Evolutionary conservation across 1,140 invertebrate species (phyloP).

Genomic region (Rhyzopertha dominica): DNA sequence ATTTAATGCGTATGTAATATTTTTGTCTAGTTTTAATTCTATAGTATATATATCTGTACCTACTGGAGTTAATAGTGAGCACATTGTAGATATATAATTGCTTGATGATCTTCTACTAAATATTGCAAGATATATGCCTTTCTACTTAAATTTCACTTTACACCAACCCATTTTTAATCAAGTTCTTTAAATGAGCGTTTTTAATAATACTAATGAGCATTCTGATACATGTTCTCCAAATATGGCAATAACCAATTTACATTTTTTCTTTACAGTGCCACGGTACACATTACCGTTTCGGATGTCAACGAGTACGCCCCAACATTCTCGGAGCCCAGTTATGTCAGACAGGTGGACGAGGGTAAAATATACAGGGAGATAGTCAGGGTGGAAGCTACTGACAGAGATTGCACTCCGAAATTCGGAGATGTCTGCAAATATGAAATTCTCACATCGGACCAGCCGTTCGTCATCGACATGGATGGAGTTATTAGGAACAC

Average conservation of each 20-base stretch:
- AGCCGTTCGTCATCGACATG: constrained; percentile 89
- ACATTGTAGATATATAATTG: too few relatives aligned
- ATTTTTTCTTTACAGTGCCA: constrained; percentile 65
- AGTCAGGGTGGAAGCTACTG: constrained; percentile 81
- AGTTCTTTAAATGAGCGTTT: too few relatives aligned
- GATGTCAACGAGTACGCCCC: constrained; percentile 94
- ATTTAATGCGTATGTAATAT: too few relatives aligned
- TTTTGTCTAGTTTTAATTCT: too few relatives aligned
- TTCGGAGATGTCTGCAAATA: constrained; percentile 95
- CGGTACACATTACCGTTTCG: constrained; percentile 90
- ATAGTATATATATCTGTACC: too few relatives aligned
- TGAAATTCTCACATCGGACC: constrained; percentile 82
- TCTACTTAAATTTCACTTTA: too few relatives aligned
- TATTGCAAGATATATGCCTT: too few relatives aligned
- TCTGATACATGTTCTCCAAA: neutral
- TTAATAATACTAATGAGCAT: too few relatives aligned
- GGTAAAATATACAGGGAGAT: constrained; percentile 86
- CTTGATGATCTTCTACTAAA: too few relatives aligned
- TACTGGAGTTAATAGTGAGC: too few relatives aligned
- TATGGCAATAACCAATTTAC: too few relatives aligned
- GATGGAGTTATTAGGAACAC: constrained; percentile 87
- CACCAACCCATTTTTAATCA: too few relatives aligned
- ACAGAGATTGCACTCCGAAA: constrained; percentile 86
- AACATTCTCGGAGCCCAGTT: constrained; percentile 81
- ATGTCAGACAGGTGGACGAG: constrained; percentile 86